Conservation (phyloP, 2,113 vertebrate genomes). For the Micromys minutus region DNA sequence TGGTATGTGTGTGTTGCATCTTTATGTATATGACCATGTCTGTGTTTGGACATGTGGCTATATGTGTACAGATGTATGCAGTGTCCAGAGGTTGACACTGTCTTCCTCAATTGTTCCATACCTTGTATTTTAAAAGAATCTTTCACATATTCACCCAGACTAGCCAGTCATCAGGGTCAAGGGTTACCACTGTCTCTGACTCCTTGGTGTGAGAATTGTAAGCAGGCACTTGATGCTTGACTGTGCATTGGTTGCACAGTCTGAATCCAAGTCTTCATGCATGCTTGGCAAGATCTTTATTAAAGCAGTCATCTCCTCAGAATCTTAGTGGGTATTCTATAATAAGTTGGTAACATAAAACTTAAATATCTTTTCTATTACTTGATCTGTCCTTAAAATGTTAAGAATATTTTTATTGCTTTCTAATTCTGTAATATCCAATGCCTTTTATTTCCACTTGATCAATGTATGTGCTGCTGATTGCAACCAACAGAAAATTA, state of each 20-base stretch:
- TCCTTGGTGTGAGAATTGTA: neutral
- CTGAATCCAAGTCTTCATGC: neutral
- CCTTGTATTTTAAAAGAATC: neutral
- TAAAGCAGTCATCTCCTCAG: neutral
- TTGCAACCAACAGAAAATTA: conserved; percentile 6
- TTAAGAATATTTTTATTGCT: neutral
- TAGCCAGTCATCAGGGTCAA: neutral
- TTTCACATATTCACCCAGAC: neutral
- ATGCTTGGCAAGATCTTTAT: neutral
- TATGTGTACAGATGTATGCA: neutral
- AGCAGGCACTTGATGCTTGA: neutral
- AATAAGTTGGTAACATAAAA: neutral
- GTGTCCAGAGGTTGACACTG: too few species aligned
- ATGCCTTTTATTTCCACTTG: neutral
- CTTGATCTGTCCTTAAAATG: neutral
- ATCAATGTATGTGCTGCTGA: neutral
- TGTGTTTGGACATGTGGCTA: neutral
- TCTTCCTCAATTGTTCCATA: neutral
- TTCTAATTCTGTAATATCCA: neutral
- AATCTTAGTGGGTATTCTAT: neutral
- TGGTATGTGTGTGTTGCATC: neutral
- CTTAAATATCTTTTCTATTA: conserved; percentile 1
- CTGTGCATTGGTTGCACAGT: neutral
- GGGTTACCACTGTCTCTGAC: too few species aligned
- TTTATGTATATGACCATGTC: neutral